Evolutionary conservation across 2,888 invertebrate genomes (phyloP).

Genomic region (Sipunculus nudus): DNA sequence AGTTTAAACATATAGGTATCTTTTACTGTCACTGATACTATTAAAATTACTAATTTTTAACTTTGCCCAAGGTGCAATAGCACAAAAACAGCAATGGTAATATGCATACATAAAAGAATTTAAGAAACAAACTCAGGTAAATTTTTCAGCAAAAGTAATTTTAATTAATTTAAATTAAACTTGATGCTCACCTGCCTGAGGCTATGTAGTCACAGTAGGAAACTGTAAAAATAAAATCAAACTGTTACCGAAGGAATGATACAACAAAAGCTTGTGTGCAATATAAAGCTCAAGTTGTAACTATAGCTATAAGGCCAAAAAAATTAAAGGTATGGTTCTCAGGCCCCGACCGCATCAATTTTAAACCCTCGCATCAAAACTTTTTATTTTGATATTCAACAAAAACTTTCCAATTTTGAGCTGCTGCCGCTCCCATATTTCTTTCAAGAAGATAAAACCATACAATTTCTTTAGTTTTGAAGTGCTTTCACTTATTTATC

Average conservation of each 20-base stretch:
- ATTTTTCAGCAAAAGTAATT: not conserved
- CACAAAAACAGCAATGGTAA: not conserved
- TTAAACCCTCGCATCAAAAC: too few species aligned
- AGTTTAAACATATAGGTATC: not conserved
- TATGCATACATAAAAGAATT: not conserved
- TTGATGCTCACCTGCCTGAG: slow-evolving; percentile 74
- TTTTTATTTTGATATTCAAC: too few species aligned
- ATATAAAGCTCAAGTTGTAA: slow-evolving; percentile 14
- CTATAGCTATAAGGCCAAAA: slow-evolving; percentile 14
- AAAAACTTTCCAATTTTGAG: too few species aligned
- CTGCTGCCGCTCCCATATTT: too few species aligned
- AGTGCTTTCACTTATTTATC: too few species aligned
- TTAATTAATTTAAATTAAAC: too few species aligned
- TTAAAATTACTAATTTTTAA: not conserved
- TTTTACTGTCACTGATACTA: not conserved
- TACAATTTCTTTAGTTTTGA: too few species aligned
- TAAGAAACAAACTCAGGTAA: not conserved
- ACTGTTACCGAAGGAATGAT: slow-evolving; percentile 2
- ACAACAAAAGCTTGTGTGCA: slow-evolving; percentile 1
- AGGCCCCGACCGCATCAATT: too few species aligned
- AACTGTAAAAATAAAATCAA: slow-evolving; percentile 53
- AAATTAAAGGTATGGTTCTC: too few species aligned
- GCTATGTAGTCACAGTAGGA: slow-evolving; percentile 89
- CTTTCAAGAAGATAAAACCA: too few species aligned
- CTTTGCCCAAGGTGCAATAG: not conserved